Evolutionary conservation across 2,113 vertebrate species (phyloP).

Genomic region (Rhadina sibilatrix): DNA sequence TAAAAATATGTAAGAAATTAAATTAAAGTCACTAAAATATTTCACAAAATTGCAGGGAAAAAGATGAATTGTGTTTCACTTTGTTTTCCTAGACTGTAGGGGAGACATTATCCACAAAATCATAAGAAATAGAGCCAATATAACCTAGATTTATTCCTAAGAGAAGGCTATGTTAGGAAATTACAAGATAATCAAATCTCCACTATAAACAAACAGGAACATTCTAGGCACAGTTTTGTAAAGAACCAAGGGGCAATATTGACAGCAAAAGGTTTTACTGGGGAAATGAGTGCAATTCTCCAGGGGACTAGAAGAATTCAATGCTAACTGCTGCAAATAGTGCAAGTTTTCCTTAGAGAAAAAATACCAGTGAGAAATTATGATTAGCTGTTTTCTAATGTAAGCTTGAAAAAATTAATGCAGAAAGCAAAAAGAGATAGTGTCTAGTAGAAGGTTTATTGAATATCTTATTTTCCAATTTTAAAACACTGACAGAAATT

Average conservation of each 20-base stretch:
- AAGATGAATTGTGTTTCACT: neutral
- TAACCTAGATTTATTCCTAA: conserved; percentile 47
- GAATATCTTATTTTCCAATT: neutral
- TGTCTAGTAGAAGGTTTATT: neutral
- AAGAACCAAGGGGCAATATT: conserved; percentile 19
- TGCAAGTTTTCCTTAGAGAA: conserved; percentile 18
- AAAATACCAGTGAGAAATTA: conserved; percentile 18
- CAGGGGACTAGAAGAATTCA: conserved; percentile 12
- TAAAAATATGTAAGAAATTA: neutral
- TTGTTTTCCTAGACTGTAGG: conserved; percentile 28
- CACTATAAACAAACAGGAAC: conserved; percentile 14
- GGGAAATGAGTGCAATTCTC: conserved; percentile 51
- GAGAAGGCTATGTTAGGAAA: conserved; percentile 37
- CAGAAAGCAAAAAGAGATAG: neutral
- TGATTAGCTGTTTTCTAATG: conserved; percentile 8
- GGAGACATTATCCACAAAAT: conserved; percentile 26
- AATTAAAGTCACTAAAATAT: neutral
- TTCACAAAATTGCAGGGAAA: neutral
- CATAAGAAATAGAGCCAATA: conserved; percentile 28
- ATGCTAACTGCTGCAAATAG: neutral
- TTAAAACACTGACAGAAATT: conserved; percentile 18
- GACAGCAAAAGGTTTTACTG: conserved; percentile 16
- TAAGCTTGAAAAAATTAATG: neutral
- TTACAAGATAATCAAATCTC: conserved; percentile 47
- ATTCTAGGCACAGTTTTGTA: conserved; percentile 13